Percentiles rank a stretch among this genome's conserved stretches.
Conservation (phyloP, 2,113 vertebrate species). For the Zapus hudsonius region DNA sequence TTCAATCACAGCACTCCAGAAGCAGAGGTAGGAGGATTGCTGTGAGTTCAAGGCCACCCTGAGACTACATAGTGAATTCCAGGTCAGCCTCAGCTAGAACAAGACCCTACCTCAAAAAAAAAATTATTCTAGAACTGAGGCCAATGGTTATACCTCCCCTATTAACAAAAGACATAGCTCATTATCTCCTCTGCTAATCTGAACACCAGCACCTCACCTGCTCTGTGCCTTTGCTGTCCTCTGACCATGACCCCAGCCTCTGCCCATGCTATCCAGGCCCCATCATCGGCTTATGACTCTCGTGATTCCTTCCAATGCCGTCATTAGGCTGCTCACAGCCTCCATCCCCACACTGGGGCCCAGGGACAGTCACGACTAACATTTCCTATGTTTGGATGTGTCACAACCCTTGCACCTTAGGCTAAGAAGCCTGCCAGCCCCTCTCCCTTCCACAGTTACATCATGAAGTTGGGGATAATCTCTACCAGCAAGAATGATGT, state of each 20-base stretch:
- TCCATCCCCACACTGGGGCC: background rate
- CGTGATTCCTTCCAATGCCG: background rate
- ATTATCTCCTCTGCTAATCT: background rate
- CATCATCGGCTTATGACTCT: background rate
- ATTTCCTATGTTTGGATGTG: background rate
- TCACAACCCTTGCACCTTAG: background rate
- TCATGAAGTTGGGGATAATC: background rate
- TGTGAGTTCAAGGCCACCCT: no score
- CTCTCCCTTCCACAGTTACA: background rate
- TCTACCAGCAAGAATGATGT: conserved; percentile 17
- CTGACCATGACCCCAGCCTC: background rate
- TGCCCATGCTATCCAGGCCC: background rate
- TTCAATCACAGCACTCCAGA: no score
- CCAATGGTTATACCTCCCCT: conserved; percentile 10
- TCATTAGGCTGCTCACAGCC: background rate
- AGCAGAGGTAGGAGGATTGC: no score
- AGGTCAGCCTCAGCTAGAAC: no score
- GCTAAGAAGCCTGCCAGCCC: background rate
- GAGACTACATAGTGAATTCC: no score
- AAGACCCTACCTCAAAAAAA: no score
- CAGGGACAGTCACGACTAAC: no score
- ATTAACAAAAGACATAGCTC: background rate
- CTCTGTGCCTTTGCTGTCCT: background rate
- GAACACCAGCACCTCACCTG: background rate
- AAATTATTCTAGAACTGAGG: background rate